phyloP scores from a whole-genome alignment of 2,888 invertebrate species.

The Sclerodermus sp. region DNA sequence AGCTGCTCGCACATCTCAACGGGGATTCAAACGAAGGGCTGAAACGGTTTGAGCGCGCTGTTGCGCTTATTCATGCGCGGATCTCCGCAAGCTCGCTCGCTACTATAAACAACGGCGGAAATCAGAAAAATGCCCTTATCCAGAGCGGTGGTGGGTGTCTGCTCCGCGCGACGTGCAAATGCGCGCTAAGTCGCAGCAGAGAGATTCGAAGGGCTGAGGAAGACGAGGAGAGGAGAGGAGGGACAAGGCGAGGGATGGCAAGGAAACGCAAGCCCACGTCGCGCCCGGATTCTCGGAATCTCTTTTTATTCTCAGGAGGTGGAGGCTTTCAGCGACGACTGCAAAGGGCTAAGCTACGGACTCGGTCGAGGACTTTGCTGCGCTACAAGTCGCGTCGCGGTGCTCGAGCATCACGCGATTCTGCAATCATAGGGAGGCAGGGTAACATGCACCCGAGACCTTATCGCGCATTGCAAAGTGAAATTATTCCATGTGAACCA shows the following conservation, averaged over 20 bases:
- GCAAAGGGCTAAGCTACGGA: slow-evolving; percentile 27
- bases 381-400: no score
- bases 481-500: slow-evolving; percentile 51
- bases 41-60: no score
- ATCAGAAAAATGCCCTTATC: no score
- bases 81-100: no score
- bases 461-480: slow-evolving; percentile 50
- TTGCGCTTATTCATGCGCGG: no score
- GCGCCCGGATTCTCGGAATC: slow-evolving; percentile 23
- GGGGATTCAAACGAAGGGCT: no score
- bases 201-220: no score
- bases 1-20: neutral
- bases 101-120: no score
- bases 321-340: slow-evolving; percentile 21
- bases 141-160: no score
- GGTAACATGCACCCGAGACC: slow-evolving; percentile 46
- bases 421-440: slow-evolving; percentile 45
- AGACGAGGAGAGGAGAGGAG: no score
- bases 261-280: neutral
- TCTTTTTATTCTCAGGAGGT: slow-evolving; percentile 27
- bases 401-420: slow-evolving; percentile 43
- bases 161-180: no score
- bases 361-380: neutral
- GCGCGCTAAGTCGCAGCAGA: no score
- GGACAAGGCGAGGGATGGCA: neutral